phyloP scores from a whole-genome alignment of 1,140 invertebrate species.

The Wiebesia pumilae region DNA sequence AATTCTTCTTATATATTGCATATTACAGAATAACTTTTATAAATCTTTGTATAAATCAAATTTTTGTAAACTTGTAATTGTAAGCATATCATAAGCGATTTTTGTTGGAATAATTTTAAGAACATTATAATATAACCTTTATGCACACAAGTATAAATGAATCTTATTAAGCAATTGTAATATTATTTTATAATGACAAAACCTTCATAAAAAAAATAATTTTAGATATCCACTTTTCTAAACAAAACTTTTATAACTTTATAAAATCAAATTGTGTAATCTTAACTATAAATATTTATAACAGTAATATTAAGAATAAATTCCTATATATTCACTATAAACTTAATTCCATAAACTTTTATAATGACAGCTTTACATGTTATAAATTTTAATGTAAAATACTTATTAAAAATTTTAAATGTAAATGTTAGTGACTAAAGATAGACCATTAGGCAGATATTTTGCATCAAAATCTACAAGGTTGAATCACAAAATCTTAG shows the following conservation, averaged over 20 bases:
- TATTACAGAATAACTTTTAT: conserved; percentile 37
- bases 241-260: conserved; percentile 45
- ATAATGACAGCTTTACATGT: conserved; percentile 48
- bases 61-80: conserved; percentile 51
- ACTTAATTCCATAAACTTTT: conserved; percentile 49
- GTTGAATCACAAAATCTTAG: background rate
- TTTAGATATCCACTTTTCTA: conserved; percentile 48
- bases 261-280: conserved; percentile 40
- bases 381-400: conserved; percentile 51
- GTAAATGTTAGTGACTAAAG: conserved; percentile 48
- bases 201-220: conserved; percentile 39
- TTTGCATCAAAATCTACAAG: conserved; percentile 23
- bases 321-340: conserved; percentile 37
- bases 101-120: conserved; percentile 48
- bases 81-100: conserved; percentile 39
- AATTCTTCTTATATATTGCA: conserved; percentile 43
- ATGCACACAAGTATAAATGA: conserved; percentile 33
- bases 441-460: conserved; percentile 41
- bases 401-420: conserved; percentile 51
- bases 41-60: conserved; percentile 52
- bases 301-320: conserved; percentile 27
- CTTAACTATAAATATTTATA: conserved; percentile 41
- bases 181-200: conserved; percentile 46
- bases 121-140: conserved; percentile 37
- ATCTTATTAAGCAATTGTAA: conserved; percentile 38